These are phyloP conservation scores for Drosophila fungiperda DNA, from an alignment of 2,888 invertebrate genomes.

Conservation along the genomic window DNA sequence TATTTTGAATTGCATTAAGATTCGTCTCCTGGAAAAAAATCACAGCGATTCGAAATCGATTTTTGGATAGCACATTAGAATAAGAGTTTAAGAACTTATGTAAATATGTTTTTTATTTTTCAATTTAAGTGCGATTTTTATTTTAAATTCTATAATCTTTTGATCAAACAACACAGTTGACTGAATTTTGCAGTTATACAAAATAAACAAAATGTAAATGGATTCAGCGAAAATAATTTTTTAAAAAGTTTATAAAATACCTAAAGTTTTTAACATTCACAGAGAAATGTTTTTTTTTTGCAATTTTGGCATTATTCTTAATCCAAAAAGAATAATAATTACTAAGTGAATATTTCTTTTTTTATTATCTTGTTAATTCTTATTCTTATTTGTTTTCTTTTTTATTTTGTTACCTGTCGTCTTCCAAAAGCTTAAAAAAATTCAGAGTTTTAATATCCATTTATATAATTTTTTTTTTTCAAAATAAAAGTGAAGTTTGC, in stretches of 20 bases:
- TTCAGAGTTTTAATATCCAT: too few relatives aligned
- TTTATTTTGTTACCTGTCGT: conserved; percentile 13
- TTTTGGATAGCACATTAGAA: background rate
- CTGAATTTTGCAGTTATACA: background rate
- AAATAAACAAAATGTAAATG: too few relatives aligned
- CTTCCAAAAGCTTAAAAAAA: too few relatives aligned
- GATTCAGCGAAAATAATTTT: too few relatives aligned
- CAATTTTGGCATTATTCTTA: background rate
- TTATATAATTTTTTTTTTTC: too few relatives aligned
- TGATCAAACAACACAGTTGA: background rate
- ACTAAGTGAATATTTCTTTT: background rate
- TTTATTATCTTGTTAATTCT: background rate
- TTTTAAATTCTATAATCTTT: background rate
- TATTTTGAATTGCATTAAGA: too few relatives aligned
- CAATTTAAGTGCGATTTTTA: background rate
- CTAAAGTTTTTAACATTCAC: background rate
- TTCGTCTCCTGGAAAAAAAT: too few relatives aligned
- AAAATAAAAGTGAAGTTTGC: too few relatives aligned
- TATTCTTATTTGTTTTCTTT: conserved; percentile 2
- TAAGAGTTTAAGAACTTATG: background rate
- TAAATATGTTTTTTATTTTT: background rate
- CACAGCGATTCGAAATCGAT: background rate
- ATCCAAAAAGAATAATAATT: background rate
- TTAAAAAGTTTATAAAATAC: background rate
- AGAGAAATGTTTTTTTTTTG: background rate